Evolutionary conservation across 2,797 vertebrate species (phyloP), one percentile per base, ranked within the genome.

Genomic region (Ambastaia sidthimunki): DNA sequence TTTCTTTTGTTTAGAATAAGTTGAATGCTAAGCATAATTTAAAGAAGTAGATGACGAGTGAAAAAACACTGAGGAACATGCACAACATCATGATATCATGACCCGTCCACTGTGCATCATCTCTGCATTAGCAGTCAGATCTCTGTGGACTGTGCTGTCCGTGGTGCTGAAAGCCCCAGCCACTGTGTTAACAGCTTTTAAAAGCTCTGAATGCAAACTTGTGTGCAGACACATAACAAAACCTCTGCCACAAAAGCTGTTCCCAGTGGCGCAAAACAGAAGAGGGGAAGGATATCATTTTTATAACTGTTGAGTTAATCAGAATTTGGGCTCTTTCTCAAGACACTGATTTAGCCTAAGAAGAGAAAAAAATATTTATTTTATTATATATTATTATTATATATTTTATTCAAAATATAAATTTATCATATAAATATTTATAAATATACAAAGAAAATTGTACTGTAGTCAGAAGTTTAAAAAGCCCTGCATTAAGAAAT

Each of bases 41-140:
- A 18, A 57, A 72, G 57, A 9, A 2, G 16, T 60, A 25, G 1
- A 48, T 23, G 13, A 55, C 28, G 37, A 73, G 5, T 19, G 31
- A 75, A 31, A 31, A 66, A n/a, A 74, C n/a, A 65, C 59, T 28
- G 34, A 74, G 12, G 23, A 19, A 52, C 44, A 48, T 19, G 9
- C 23, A 31, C 52, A 59, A 47, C 16, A 25, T 19, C 55, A 74
- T 47, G 50, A 54, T 62, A 41, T 18, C 48, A 50, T 18, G 50
- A 52, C 50, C 73, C 47, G 12, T 23, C 12, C 11, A 28, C 18
- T n/a, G 4, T 16, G 15, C 23, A 60, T 15, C 12, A 28, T 62
- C 83, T 87, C 84, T 86, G 85, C 90, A 91, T 93, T 92, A 86
- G 89, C 91, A 89, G 90, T 86, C 84, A 18, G 59, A 73, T 90